These are phyloP conservation scores for Machimus rusticus DNA, from an alignment of 2,888 invertebrate genomes.

Conservation along the genomic window DNA sequence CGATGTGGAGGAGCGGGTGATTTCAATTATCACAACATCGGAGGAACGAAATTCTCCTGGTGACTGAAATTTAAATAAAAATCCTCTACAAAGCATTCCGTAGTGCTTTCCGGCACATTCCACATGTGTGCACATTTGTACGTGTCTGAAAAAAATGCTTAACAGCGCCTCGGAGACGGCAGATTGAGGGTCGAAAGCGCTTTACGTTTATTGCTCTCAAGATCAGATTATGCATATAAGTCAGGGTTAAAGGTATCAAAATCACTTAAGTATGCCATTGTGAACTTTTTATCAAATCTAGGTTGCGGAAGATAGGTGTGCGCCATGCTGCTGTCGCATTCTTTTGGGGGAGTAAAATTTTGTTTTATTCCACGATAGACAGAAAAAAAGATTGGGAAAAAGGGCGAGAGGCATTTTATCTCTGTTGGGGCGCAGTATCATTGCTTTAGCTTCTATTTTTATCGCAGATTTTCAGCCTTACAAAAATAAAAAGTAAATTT, in stretches of 20 bases:
- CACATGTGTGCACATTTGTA: slow-evolving; percentile 21
- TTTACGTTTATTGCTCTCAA: slow-evolving; percentile 19
- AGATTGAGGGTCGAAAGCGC: slow-evolving; percentile 20
- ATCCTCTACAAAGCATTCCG: background rate
- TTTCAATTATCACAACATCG: slow-evolving; percentile 17
- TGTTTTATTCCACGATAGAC: background rate
- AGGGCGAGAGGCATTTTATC: background rate
- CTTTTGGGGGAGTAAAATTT: background rate
- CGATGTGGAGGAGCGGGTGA: background rate
- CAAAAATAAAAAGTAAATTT: background rate
- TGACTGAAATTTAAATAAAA: slow-evolving; percentile 26
- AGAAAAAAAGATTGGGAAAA: background rate
- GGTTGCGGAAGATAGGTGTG: background rate
- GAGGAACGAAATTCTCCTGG: background rate
- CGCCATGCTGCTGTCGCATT: background rate
- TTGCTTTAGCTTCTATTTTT: background rate
- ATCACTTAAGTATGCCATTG: slow-evolving; percentile 29
- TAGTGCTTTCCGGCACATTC: slow-evolving; percentile 5
- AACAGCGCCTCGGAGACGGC: background rate
- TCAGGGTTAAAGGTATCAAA: slow-evolving; percentile 31
- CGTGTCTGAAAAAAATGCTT: background rate
- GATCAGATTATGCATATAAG: slow-evolving; percentile 33
- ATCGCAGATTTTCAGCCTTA: background rate
- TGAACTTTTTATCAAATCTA: slow-evolving; percentile 26
- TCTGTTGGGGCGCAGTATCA: background rate